Evolutionary conservation across 2,113 vertebrate species (phyloP).

Genomic region (Sterrhoptilus dennistouni): DNA sequence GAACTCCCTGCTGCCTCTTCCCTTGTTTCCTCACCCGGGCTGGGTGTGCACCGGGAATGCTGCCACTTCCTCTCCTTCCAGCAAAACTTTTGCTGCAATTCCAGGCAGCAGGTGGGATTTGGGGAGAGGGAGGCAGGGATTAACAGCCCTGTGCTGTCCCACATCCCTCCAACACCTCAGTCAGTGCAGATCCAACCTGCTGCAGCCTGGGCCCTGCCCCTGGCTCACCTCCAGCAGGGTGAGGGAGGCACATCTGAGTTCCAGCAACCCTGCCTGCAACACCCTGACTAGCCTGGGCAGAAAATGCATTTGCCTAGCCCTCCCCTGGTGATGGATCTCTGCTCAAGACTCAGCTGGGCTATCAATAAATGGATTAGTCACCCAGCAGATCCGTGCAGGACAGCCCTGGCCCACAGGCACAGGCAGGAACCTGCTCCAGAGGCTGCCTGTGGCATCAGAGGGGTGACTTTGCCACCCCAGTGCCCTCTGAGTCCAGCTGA

Average conservation of each 20-base stretch:
- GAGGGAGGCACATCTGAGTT: neutral
- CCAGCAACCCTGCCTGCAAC: neutral
- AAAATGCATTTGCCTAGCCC: neutral
- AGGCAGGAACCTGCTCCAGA: neutral
- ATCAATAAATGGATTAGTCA: conserved; percentile 6
- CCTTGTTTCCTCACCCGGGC: neutral
- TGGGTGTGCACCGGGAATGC: conserved; percentile 19
- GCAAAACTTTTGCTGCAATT: neutral
- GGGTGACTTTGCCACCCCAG: neutral
- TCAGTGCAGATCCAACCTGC: neutral
- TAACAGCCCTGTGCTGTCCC: neutral
- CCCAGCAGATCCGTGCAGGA: neutral
- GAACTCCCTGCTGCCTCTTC: neutral
- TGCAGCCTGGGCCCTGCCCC: neutral
- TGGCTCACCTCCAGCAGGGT: fast-evolving
- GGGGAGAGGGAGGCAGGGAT: neutral
- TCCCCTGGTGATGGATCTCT: neutral
- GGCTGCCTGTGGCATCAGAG: neutral
- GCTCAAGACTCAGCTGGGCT: neutral
- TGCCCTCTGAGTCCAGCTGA: neutral
- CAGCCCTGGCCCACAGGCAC: neutral
- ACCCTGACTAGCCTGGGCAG: neutral
- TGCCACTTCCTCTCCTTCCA: neutral
- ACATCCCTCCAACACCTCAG: neutral
- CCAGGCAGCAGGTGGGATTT: neutral